Percentiles rank a stretch among this genome's conserved stretches.
Conservation (phyloP, 2,113 vertebrate genomes). For the Indri indri region DNA sequence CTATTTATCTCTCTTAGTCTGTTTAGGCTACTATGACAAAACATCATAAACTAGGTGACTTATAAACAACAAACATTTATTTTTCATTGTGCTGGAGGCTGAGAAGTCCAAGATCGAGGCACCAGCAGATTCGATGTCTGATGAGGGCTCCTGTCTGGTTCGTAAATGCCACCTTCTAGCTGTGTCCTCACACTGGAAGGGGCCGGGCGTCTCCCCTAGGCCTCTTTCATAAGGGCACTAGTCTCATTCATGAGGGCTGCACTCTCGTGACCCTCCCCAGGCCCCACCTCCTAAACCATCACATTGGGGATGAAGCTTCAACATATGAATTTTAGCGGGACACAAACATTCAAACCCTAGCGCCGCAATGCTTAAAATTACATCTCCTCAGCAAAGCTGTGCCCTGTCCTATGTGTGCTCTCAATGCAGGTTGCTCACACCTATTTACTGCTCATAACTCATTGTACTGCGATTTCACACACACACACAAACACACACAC, state of each 20-base stretch:
- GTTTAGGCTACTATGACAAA: background rate
- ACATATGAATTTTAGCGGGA: background rate
- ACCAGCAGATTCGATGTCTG: background rate
- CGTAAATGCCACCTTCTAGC: background rate
- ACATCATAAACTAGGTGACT: background rate
- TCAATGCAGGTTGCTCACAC: background rate
- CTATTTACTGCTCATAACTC: background rate
- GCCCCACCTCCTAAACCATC: background rate
- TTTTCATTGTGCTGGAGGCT: background rate
- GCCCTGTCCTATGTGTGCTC: background rate
- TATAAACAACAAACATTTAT: background rate
- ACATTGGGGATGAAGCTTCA: background rate
- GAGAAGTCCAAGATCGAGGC: background rate
- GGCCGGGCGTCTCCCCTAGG: background rate
- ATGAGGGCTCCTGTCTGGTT: background rate
- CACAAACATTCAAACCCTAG: background rate
- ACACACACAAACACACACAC: background rate
- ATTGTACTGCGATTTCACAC: background rate
- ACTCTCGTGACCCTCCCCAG: background rate
- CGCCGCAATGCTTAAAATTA: background rate
- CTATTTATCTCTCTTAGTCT: background rate
- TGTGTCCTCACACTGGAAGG: background rate
- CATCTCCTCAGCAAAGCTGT: background rate
- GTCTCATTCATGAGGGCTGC: background rate
- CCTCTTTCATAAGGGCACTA: background rate